Evolutionary conservation across 2,888 invertebrate genomes (phyloP), one percentile per base, ranked within the genome.

Genomic region (Drosophila fungiperda): DNA sequence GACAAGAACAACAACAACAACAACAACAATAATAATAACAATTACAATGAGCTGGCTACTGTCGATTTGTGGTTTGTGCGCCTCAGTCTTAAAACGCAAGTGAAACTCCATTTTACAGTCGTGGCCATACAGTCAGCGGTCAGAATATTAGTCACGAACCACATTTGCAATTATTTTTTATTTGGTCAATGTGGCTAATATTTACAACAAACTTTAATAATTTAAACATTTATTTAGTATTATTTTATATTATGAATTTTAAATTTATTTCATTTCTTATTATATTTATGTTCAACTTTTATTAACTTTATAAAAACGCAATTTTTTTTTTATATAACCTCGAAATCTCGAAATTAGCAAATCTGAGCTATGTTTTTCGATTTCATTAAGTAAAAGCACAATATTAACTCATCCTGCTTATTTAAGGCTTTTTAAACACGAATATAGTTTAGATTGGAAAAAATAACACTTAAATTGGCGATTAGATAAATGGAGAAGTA

Each of bases 1-100:
- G 67, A 80, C 75, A 63, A 57, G 58, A 55, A 35, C 61, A 61
- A 54, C 60, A 60, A 26, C 42, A 57, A 23, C 54, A 54, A 38
- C 40, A 55, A 54, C 60, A 60, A 26, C 42, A 57, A 23, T 50
- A 54, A 38, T 36, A 55, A 29, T 2, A 29, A 29, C 29, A 29
- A 26, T 26, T 4, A 29, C 29, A 68, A 36, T 40, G 59, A 32
- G 48, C 20, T 73, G 58, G 26, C 57, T 67, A 15, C 15, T 61
- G 57, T 20, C 38, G 36, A 36, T 55, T 26, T 17, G 26, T 11
- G 36, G 36, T 54, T 20, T 45, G 20, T 53, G 53, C 33, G 49
- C 42, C 45, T 32, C 57, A 11, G 32, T 17, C 32, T 55, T 32
- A 20, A 32, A 23, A 33, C 23, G 26, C 15, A 29, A 29, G 32